Evolutionary conservation across 2,888 invertebrate genomes (phyloP).

Genomic region (Diarsia rubi): DNA sequence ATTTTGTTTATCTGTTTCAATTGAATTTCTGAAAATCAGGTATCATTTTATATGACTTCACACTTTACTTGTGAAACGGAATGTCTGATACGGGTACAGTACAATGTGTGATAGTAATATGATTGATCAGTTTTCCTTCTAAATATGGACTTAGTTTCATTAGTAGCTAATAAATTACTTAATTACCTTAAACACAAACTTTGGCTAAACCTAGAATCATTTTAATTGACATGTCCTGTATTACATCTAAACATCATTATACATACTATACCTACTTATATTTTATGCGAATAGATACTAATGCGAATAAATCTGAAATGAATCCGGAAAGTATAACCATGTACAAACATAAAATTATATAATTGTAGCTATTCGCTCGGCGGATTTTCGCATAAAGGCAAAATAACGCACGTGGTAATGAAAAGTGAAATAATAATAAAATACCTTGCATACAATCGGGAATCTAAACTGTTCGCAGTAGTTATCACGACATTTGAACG

Average conservation of each 20-base stretch:
- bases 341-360: constrained; percentile 2
- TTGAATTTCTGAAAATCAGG: neutral
- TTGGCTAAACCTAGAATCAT: constrained; percentile 15
- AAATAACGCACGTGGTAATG: constrained; percentile 8
- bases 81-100: neutral
- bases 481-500: neutral
- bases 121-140: neutral
- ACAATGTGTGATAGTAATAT: neutral
- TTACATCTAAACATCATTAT: neutral
- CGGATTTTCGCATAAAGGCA: constrained; percentile 39
- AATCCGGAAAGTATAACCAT: constrained; percentile 14
- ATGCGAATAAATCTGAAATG: constrained; percentile 13
- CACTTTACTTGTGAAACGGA: neutral
- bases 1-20: neutral
- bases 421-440: constrained; percentile 17
- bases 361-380: constrained; percentile 43
- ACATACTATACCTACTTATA: neutral
- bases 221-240: neutral
- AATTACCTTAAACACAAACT: constrained; percentile 44
- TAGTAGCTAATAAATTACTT: constrained; percentile 46
- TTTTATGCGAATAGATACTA: too few relatives aligned
- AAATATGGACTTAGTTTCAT: neutral
- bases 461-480: neutral
- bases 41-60: neutral
- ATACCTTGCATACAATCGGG: constrained; percentile 4